phyloP scores from a whole-genome alignment of 2,888 invertebrate genomes.

The Glyphotaelius pellucidus region DNA sequence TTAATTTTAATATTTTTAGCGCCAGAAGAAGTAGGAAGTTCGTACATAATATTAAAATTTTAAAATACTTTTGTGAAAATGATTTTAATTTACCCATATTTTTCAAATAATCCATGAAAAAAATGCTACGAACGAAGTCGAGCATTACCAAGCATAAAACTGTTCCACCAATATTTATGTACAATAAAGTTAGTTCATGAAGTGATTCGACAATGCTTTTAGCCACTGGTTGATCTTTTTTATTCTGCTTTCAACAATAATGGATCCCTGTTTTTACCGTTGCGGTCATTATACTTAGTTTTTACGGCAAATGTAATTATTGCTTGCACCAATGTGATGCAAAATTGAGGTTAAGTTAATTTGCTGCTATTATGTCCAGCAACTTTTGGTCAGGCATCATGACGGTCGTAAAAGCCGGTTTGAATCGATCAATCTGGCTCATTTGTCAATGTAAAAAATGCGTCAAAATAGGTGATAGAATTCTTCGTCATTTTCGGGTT shows the following conservation, averaged over 20 bases:
- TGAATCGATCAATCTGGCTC: background rate
- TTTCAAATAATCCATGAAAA: too few relatives aligned
- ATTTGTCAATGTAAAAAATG: background rate
- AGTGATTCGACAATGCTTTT: background rate
- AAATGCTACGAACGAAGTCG: too few relatives aligned
- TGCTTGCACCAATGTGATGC: background rate
- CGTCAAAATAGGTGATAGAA: background rate
- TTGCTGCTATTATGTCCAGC: background rate
- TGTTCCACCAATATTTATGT: background rate
- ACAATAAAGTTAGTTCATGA: background rate
- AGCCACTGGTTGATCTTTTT: background rate
- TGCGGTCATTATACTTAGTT: conserved; percentile 2
- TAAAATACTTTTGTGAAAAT: too few relatives aligned
- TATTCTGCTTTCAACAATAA: background rate
- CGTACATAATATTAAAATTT: too few relatives aligned
- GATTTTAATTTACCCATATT: too few relatives aligned
- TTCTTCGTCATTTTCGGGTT: background rate
- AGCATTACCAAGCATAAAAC: background rate
- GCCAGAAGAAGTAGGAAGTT: too few relatives aligned
- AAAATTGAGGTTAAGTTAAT: background rate
- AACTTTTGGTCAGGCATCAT: background rate
- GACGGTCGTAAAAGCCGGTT: background rate
- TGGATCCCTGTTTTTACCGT: background rate
- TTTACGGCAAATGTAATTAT: background rate
- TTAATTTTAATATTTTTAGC: too few relatives aligned